A percentile compares a stretch with the other conserved stretches of the same genome.
These are phyloP conservation scores for Protobothrops flavoviridis DNA, from an alignment of 2,113 vertebrate species.

Conservation along the genomic window DNA sequence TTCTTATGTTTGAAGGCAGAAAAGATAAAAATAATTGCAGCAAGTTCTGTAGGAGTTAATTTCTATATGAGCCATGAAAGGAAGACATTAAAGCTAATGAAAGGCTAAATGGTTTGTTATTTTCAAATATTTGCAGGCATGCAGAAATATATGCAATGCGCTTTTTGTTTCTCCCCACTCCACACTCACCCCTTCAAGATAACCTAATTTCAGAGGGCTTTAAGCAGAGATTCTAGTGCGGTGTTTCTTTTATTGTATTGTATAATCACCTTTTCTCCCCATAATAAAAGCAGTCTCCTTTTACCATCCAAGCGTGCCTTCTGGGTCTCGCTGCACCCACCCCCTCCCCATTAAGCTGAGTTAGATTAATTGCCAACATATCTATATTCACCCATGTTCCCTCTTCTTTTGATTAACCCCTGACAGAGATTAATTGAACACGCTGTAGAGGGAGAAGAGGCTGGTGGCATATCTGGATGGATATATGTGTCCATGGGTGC, in stretches of 20 bases:
- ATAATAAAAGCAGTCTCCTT: constrained; percentile 9
- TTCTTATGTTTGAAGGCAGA: background rate
- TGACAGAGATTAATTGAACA: constrained; percentile 39
- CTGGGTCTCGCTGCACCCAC: background rate
- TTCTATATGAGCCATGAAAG: background rate
- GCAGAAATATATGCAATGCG: background rate
- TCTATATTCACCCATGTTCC: constrained; percentile 36
- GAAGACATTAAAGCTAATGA: background rate
- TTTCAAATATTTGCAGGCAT: background rate
- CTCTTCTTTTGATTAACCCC: constrained; percentile 35
- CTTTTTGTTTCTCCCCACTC: background rate
- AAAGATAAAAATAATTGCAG: background rate
- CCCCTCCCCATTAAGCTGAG: constrained; percentile 29
- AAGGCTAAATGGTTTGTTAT: background rate
- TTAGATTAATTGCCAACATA: constrained; percentile 41
- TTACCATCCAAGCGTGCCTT: constrained; percentile 24
- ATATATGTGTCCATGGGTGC: background rate
- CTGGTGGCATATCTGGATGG: background rate
- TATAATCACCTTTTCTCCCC: background rate
- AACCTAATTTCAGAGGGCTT: background rate
- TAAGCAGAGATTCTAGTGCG: background rate
- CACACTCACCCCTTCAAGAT: background rate
- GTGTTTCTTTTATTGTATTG: background rate
- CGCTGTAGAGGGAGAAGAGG: constrained; percentile 27
- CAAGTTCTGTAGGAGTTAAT: background rate